phyloP scores from a whole-genome alignment of 1,140 invertebrate species.

The Procambarus clarkii region DNA sequence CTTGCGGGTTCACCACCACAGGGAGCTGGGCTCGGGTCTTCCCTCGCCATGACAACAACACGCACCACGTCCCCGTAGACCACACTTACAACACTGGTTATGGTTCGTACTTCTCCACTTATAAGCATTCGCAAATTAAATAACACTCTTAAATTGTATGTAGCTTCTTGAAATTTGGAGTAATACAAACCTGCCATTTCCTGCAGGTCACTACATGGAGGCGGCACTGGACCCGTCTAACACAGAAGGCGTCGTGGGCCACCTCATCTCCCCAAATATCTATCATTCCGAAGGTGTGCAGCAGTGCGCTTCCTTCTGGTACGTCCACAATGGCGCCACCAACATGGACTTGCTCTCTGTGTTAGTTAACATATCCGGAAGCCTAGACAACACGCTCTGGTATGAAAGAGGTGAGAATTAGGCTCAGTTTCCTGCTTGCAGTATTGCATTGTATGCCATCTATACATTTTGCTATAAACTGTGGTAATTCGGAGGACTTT shows the following conservation, averaged over 20 bases:
- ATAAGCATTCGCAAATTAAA: no score
- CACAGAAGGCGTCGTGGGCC: conserved; percentile 10
- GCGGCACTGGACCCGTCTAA: conserved; percentile 27
- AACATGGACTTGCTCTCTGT: conserved; percentile 4
- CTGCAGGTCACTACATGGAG: conserved; percentile 59
- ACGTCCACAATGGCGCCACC: conserved; percentile 32
- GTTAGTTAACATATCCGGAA: neutral
- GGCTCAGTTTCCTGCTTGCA: neutral
- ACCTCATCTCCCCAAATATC: neutral
- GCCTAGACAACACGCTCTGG: neutral
- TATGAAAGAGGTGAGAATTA: conserved; percentile 25
- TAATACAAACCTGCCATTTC: no score
- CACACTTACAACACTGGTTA: conserved; percentile 57
- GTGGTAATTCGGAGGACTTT: no score
- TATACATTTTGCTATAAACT: no score
- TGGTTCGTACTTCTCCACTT: neutral
- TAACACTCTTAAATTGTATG: no score
- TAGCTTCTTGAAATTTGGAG: no score
- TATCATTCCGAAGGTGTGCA: neutral
- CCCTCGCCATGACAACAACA: conserved; percentile 11
- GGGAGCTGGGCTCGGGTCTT: conserved; percentile 29
- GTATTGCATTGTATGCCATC: neutral
- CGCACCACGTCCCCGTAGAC: conserved; percentile 19
- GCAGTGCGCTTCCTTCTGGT: conserved; percentile 38
- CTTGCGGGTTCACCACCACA: conserved; percentile 20